Evolutionary conservation across 2,113 vertebrate species (phyloP), one percentile per base, ranked within the genome.

Genomic region (Nibea coibor): DNA sequence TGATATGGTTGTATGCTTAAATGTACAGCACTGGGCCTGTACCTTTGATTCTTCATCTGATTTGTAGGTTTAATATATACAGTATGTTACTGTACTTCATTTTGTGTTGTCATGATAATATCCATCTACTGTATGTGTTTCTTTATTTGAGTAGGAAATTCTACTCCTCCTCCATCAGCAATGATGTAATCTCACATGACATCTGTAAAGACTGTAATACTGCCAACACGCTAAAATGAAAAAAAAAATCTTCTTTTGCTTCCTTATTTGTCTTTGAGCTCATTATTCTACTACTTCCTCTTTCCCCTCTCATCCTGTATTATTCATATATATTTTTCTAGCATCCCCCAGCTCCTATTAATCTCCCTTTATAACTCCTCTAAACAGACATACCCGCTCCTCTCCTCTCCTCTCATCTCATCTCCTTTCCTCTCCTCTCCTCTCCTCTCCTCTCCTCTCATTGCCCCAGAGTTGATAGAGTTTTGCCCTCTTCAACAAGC

Each of bases 401-500:
- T 35, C 31, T 35, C 6, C 31, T 35, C 58, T 71, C 76, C 75
- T 84, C 74, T 84, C 82, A 61, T 78, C 80, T 87, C 73, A 11
- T 72, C 69, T 35, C 31, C 31, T 35, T 6, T 35, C 35, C 35
- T 35, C 58, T 71, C 76, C 75, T 84, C 74, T 84, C 82, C 63
- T 74, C 80, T 87, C 73, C 14, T 72, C 74, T 87, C 89, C 86
- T 81, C 77, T 88, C 65, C 72, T 78, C 77, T 87, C 78, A 91
- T 91, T 89, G 80, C 84, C 61, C 71, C 53, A 59, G 61, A 76
- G 63, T 69, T 79, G 71, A 82, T 77, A 47, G 66, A 89, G 85
- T 84, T 85, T 87, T 85, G 75, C 79, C 79, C 89, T 83, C 82
- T 84, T 72, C 84, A 88, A 67, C 81, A 78, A 75, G 78, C 84